These are phyloP conservation scores for Sebastes umbrosus DNA, from an alignment of 2,797 vertebrate genomes.

Conservation along the genomic window DNA sequence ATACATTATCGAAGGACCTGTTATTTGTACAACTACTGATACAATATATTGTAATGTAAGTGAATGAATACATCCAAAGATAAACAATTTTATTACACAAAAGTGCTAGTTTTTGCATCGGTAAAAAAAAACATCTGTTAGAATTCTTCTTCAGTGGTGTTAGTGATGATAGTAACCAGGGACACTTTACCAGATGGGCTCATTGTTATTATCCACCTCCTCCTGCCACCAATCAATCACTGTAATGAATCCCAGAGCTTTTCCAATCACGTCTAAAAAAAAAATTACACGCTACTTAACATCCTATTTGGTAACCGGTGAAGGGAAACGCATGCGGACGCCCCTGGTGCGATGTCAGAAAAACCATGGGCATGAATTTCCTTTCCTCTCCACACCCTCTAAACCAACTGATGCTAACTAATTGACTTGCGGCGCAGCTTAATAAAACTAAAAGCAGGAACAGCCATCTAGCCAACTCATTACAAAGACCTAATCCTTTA, in stretches of 20 bases:
- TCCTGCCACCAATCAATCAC: conserved; percentile 50
- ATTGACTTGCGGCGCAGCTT: conserved; percentile 60
- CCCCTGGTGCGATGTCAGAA: conserved; percentile 22
- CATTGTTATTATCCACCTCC: conserved; percentile 19
- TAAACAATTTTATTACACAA: neutral
- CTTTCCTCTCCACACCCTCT: conserved; percentile 19
- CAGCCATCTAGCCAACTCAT: conserved; percentile 63
- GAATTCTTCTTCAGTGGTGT: neutral
- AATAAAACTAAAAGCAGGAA: conserved; percentile 77
- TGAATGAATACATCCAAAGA: neutral
- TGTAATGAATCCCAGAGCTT: conserved; percentile 41
- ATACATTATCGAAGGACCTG: neutral
- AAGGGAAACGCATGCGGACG: conserved; percentile 4
- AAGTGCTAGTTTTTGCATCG: neutral
- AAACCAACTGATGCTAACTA: conserved; percentile 67
- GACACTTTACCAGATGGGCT: conserved; percentile 29
- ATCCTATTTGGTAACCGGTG: conserved; percentile 37
- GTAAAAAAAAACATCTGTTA: neutral
- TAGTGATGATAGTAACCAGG: conserved; percentile 8
- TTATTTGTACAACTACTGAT: neutral
- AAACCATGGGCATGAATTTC: conserved; percentile 20
- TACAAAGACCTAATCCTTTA: conserved; percentile 73
- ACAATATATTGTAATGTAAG: neutral
- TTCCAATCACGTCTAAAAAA: conserved; percentile 42
- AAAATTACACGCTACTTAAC: conserved; percentile 42